Conservation (phyloP, 2,113 vertebrate genomes). For the Coptodon rendalli region DNA sequence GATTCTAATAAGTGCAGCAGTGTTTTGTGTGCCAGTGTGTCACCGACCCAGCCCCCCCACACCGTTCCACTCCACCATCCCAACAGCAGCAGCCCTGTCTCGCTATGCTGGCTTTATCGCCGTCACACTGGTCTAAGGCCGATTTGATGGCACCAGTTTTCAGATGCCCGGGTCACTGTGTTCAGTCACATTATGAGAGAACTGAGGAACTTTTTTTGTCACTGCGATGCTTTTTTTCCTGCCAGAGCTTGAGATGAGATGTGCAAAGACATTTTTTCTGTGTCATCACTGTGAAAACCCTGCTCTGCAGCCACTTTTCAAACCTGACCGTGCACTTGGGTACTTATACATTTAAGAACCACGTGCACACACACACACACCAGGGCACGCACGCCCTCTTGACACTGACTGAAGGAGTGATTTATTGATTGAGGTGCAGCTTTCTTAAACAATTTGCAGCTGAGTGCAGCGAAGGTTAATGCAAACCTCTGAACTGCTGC, state of each 20-base stretch:
- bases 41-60: background rate
- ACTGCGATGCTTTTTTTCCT: background rate
- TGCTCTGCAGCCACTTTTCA: conserved; percentile 39
- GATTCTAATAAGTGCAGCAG: conserved; percentile 22
- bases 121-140: background rate
- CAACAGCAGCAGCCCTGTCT: background rate
- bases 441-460: conserved; percentile 34
- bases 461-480: conserved; percentile 37
- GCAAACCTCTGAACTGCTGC: conserved; percentile 7
- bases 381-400: background rate
- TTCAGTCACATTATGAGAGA: background rate
- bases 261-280: conserved; percentile 25
- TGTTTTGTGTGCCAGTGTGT: conserved; percentile 52
- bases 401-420: conserved; percentile 18
- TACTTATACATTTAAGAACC: background rate
- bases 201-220: background rate
- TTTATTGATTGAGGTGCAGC: conserved; percentile 40
- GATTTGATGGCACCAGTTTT: conserved; percentile 17
- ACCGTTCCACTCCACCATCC: background rate
- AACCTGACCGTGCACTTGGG: background rate
- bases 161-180: background rate
- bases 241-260: conserved; percentile 26
- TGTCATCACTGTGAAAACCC: conserved; percentile 44
- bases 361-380: background rate
- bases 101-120: background rate